phyloP scores from a whole-genome alignment of 1,140 invertebrate species.

The Drosophila murphyi region DNA sequence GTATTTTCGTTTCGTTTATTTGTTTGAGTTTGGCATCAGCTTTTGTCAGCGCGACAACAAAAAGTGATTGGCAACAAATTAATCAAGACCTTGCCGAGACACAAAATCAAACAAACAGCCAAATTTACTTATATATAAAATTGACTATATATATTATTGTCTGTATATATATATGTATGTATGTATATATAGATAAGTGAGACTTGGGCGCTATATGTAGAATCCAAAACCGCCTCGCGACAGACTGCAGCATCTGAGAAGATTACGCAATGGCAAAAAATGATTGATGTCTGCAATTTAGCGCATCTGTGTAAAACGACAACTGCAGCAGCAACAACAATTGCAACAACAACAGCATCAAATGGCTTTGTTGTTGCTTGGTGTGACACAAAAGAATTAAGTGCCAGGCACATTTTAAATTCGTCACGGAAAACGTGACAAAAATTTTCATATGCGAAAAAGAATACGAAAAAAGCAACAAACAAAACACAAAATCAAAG shows the following conservation, averaged over 20 bases:
- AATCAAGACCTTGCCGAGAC: constrained; percentile 76
- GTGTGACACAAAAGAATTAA: constrained; percentile 80
- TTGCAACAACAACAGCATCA: constrained; percentile 27
- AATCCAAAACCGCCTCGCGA: constrained; percentile 36
- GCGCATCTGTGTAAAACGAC: constrained; percentile 78
- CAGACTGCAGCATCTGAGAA: constrained; percentile 35
- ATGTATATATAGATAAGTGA: constrained; percentile 4
- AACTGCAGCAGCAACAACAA: constrained; percentile 51
- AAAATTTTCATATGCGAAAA: constrained; percentile 77
- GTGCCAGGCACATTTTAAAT: constrained; percentile 81
- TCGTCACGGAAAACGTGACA: constrained; percentile 83
- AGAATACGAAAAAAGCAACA: constrained; percentile 19
- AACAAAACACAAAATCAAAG: constrained; percentile 12
- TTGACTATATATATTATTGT: neutral
- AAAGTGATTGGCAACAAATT: constrained; percentile 83
- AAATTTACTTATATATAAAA: neutral
- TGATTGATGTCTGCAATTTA: constrained; percentile 82
- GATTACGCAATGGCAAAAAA: constrained; percentile 74
- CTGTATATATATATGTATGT: neutral
- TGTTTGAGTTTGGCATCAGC: constrained; percentile 54
- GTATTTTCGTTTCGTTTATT: constrained; percentile 51
- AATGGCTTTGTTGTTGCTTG: constrained; percentile 33
- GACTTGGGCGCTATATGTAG: constrained; percentile 46
- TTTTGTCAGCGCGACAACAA: constrained; percentile 73
- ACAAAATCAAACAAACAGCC: constrained; percentile 46